Evolutionary conservation across 2,797 vertebrate genomes (phyloP).

Genomic region (Sebastes cheni): DNA sequence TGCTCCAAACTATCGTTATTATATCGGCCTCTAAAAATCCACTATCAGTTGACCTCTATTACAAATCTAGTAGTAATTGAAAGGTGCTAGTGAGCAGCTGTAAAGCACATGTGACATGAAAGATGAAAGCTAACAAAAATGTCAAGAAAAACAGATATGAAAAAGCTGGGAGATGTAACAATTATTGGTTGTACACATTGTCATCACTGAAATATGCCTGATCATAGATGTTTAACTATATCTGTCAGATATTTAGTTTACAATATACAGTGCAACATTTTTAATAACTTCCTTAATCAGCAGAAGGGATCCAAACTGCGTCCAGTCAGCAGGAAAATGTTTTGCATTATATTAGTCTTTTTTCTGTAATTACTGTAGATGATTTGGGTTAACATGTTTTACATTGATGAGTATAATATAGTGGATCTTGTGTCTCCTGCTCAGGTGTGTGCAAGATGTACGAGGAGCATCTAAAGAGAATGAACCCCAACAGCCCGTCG

Average conservation of each 20-base stretch:
- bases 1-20: too few species aligned
- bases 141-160: neutral
- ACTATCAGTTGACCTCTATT: neutral
- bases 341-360: neutral
- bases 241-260: neutral
- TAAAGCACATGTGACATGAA: neutral
- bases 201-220: neutral
- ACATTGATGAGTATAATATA: neutral
- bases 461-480: conserved; percentile 98
- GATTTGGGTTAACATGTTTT: neutral
- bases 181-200: neutral
- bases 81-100: neutral
- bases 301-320: neutral
- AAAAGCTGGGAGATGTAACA: neutral
- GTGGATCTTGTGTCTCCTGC: neutral
- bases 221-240: neutral
- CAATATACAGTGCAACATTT: neutral
- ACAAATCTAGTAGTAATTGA: neutral
- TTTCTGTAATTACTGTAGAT: neutral
- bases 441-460: conserved; percentile 99
- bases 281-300: neutral
- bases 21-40: rapidly evolving
- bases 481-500: conserved; percentile 99
- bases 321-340: too few species aligned
- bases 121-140: neutral